These are phyloP conservation scores for Drosophila borealis DNA, from an alignment of 2,888 invertebrate species.

Conservation along the genomic window DNA sequence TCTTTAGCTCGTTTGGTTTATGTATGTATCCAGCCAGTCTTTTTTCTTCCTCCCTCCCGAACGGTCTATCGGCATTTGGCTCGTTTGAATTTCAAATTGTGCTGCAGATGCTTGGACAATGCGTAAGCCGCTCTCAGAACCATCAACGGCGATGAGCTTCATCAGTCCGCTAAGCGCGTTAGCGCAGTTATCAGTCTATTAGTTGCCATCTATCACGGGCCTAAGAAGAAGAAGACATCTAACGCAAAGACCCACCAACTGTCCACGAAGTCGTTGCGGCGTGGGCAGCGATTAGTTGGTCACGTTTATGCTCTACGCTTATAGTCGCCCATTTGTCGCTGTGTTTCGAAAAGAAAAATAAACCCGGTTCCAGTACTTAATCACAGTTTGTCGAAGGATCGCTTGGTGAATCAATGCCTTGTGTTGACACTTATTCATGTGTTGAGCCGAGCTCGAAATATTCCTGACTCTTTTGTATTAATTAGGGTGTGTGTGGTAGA, in stretches of 20 bases:
- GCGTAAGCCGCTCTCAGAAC: conserved; percentile 65
- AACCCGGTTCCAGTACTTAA: not conserved
- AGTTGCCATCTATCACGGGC: conserved; percentile 56
- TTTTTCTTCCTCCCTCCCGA: not conserved
- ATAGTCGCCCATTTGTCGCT: conserved; percentile 43
- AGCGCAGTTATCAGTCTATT: conserved; percentile 78
- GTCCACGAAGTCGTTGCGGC: not conserved
- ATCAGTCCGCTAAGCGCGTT: conserved; percentile 65
- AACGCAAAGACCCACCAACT: not conserved
- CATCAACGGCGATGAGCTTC: conserved; percentile 47
- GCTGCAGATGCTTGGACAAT: conserved; percentile 62
- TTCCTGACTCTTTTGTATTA: too few species aligned
- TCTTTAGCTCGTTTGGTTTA: conserved; percentile 43
- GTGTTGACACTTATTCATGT: too few species aligned
- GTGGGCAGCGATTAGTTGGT: conserved; percentile 51
- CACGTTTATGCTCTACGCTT: conserved; percentile 44
- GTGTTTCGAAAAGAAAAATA: not conserved
- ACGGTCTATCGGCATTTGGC: conserved; percentile 5
- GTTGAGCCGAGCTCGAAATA: too few species aligned
- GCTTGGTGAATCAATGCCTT: too few species aligned
- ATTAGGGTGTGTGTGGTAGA: too few species aligned
- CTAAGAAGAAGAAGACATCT: conserved; percentile 8
- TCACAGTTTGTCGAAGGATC: not conserved
- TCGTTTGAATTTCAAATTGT: conserved; percentile 73
- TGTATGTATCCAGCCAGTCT: conserved; percentile 18